These are phyloP conservation scores for Mesitornis unicolor DNA, from an alignment of 2,113 vertebrate genomes.

Conservation along the genomic window DNA sequence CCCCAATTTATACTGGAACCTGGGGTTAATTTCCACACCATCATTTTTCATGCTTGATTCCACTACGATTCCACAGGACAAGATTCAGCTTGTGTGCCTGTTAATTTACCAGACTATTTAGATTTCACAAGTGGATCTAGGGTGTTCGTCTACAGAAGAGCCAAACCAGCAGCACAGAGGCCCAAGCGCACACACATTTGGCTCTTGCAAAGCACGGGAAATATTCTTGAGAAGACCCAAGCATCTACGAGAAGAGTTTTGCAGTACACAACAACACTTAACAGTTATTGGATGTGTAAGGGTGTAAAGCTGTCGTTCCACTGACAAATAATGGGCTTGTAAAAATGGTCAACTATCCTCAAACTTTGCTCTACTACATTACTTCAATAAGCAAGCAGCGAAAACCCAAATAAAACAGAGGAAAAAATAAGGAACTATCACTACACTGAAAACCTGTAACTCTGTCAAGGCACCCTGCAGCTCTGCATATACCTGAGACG, in stretches of 20 bases:
- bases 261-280: background rate
- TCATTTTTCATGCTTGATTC: background rate
- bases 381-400: background rate
- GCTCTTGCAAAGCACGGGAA: background rate
- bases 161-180: background rate
- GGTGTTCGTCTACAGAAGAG: background rate
- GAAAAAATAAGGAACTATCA: background rate
- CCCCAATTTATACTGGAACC: too few relatives aligned
- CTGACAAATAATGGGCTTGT: background rate
- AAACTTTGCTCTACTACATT: background rate
- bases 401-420: background rate
- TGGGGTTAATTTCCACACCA: too few relatives aligned
- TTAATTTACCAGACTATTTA: background rate
- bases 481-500: background rate
- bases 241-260: background rate
- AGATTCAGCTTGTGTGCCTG: background rate
- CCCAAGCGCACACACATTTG: background rate
- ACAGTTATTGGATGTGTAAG: rapidly evolving
- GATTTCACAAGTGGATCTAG: background rate
- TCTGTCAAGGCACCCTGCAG: background rate
- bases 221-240: background rate
- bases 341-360: background rate
- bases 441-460: background rate
- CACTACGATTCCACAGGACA: background rate
- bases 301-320: background rate